phyloP scores from a whole-genome alignment of 2,113 vertebrate species.

The Trogon melanurus region DNA sequence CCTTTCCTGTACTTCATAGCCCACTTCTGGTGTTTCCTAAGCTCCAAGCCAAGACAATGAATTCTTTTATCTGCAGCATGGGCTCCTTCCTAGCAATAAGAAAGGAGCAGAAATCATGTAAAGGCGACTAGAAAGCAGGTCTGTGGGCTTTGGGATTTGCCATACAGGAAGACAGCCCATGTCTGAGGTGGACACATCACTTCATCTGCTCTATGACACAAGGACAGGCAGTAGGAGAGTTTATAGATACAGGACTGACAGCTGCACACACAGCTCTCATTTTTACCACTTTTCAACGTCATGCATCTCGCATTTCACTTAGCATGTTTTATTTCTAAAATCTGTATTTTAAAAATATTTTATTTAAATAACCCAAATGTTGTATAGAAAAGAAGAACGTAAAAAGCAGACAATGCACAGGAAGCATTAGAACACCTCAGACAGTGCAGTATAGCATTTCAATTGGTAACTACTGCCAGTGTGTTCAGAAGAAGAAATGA shows the following conservation, averaged over 20 bases:
- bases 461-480: neutral
- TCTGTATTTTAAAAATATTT: fast-evolving
- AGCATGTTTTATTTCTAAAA: neutral
- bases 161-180: neutral
- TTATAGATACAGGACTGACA: neutral
- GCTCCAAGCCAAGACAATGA: neutral
- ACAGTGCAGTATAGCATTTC: neutral
- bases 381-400: neutral
- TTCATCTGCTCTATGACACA: neutral
- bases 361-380: neutral
- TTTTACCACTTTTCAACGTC: neutral
- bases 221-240: neutral
- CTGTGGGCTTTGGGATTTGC: neutral
- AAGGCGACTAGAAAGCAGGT: neutral
- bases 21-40: neutral
- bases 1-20: neutral
- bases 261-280: neutral
- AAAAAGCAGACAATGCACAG: neutral
- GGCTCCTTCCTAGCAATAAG: neutral
- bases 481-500: neutral
- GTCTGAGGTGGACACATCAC: neutral
- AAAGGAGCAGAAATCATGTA: neutral
- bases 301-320: neutral
- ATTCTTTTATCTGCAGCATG: neutral
- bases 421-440: neutral